Evolutionary conservation across 2,888 invertebrate genomes (phyloP), one percentile per base, ranked within the genome.

Genomic region (Serripes groenlandicus): DNA sequence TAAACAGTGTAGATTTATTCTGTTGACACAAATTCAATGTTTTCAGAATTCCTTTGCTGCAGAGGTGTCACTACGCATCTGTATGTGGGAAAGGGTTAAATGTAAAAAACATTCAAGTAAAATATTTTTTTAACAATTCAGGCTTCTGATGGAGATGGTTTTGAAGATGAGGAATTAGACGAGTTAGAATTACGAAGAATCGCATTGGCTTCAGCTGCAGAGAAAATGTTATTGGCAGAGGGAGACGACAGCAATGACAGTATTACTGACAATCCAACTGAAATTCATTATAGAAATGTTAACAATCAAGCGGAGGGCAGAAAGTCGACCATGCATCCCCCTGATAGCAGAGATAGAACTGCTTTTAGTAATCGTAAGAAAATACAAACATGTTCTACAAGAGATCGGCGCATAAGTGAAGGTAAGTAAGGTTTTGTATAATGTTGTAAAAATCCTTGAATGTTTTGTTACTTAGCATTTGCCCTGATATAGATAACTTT

Each of bases 161-260:
- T 76, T 2, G 87, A 89, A 42, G 90, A 91, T 58, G 90, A 90
- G 37, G 91, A 91, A 11, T 52, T 90, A 7, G 89, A 91, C 81
- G 73, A 86, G 23, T 66, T 90, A 28, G 91, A 92, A 72, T 77
- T 92, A 26, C 81, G 92, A 18, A 85, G 90, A 60, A 88, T 90
- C n/a, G 92, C 91, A 18, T 76, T 92, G 32, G 91, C 88, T 35
- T 91, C 92, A 37, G 75, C 75, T 1, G 78, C 82, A 3, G 73
- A 77, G 60, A 77, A 77, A 56, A 78, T 77, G 58, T 35, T 75
- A 9, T 49, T 68, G 18, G 77, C 77, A 23, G 81, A 86, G 71
- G 77, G n/a, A 23, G 60, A 69, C n/a, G 76, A 81, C 21, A 26
- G 26, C 11, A n/a, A 34, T 62, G 34, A 62, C 15, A 62, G 18